Evolutionary conservation across 2,113 vertebrate species (phyloP).

Genomic region (Trematocara variabile): DNA sequence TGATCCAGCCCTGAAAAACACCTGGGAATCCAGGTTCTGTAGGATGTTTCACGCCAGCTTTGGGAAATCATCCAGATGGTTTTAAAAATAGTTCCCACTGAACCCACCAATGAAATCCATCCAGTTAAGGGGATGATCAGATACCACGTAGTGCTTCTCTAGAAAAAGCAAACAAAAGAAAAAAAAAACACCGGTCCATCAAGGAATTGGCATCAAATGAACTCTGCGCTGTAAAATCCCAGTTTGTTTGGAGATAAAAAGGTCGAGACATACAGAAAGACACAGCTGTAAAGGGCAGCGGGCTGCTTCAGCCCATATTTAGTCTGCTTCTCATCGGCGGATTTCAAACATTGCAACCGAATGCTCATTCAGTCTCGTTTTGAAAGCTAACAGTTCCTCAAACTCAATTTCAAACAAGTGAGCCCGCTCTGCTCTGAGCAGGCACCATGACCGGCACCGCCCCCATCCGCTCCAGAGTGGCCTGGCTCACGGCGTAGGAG

Average conservation of each 20-base stretch:
- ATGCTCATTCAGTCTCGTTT: not conserved
- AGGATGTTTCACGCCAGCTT: not conserved
- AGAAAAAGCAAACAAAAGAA: not conserved
- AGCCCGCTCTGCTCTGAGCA: slow-evolving; percentile 92
- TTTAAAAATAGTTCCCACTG: not conserved
- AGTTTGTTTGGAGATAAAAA: slow-evolving; percentile 30
- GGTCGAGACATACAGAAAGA: slow-evolving; percentile 38
- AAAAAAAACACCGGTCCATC: not conserved
- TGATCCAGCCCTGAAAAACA: slow-evolving; percentile 31
- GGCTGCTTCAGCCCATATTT: slow-evolving; percentile 52
- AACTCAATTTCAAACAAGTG: slow-evolving; percentile 80
- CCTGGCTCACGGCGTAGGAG: slow-evolving; percentile 89
- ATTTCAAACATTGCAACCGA: slow-evolving; percentile 8
- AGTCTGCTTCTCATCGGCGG: not conserved
- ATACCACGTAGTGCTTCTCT: slow-evolving; percentile 1
- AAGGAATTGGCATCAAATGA: slow-evolving; percentile 59
- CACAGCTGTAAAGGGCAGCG: slow-evolving; percentile 48
- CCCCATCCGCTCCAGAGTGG: slow-evolving; percentile 90
- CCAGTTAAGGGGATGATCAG: not conserved
- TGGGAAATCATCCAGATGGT: slow-evolving; percentile 10
- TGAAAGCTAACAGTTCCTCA: not conserved
- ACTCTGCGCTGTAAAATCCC: slow-evolving; percentile 52
- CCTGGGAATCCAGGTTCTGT: not conserved
- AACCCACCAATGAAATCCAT: not conserved
- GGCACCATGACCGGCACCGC: slow-evolving; percentile 97